Percentiles rank a stretch among this genome's conserved stretches.
These are phyloP conservation scores for Antechinus stuartii DNA, from an alignment of 2,113 vertebrate genomes.

Conservation along the genomic window DNA sequence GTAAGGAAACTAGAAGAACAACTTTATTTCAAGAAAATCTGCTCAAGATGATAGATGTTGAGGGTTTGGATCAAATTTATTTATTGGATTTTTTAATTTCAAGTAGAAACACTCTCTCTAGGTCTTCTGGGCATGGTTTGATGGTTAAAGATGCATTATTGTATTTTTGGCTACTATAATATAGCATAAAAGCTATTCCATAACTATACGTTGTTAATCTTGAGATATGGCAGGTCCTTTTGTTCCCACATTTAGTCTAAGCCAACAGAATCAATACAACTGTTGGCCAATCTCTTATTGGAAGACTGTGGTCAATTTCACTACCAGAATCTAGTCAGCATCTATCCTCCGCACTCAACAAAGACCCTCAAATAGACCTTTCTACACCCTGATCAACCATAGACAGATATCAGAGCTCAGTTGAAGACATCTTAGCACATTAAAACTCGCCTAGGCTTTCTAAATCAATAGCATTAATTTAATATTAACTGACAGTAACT, in stretches of 20 bases:
- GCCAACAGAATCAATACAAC: neutral
- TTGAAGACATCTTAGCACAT: neutral
- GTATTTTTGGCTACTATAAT: slow-evolving; percentile 1
- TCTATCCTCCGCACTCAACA: too few species aligned
- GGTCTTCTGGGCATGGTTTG: neutral
- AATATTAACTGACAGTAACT: neutral
- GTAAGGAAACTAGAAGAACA: neutral
- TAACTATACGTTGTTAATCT: neutral
- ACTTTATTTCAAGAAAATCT: neutral
- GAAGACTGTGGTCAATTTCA: neutral
- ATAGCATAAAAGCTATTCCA: neutral
- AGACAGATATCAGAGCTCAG: neutral
- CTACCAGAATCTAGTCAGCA: neutral
- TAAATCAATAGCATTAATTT: neutral
- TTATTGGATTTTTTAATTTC: slow-evolving; percentile 45
- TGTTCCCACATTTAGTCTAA: neutral
- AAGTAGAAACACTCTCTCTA: slow-evolving; percentile 29
- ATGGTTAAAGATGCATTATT: slow-evolving; percentile 43
- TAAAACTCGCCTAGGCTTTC: neutral
- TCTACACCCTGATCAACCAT: neutral
- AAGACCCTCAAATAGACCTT: neutral
- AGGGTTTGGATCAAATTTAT: neutral
- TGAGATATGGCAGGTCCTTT: neutral
- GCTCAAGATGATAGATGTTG: neutral
- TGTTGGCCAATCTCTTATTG: neutral